These are phyloP conservation scores for Brassicogethes aeneus DNA, from an alignment of 2,888 invertebrate genomes.

Conservation along the genomic window DNA sequence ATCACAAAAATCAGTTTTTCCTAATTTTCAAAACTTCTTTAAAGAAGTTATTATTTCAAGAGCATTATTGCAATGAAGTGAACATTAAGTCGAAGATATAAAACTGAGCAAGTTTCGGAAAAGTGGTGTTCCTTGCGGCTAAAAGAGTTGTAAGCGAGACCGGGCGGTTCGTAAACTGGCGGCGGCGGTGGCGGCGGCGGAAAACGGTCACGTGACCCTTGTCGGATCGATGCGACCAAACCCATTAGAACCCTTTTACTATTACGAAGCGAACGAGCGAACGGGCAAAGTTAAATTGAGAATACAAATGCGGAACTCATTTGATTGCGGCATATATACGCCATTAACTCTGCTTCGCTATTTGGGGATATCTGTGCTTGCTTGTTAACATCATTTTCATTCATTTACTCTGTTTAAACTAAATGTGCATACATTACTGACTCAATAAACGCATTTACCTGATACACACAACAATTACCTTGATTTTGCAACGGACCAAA, in stretches of 20 bases:
- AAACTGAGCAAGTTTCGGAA: too few species aligned
- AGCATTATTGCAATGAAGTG: too few species aligned
- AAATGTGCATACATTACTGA: background rate
- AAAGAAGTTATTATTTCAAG: too few species aligned
- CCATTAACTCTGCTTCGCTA: conserved; percentile 13
- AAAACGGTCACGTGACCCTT: conserved; percentile 16
- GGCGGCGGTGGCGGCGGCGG: background rate
- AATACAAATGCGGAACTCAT: conserved; percentile 20
- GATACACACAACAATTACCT: too few species aligned
- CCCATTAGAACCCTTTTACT: conserved; percentile 20
- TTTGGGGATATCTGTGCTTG: conserved; percentile 5
- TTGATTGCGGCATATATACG: conserved; percentile 18
- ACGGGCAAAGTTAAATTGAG: conserved; percentile 18
- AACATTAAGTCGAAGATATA: too few species aligned
- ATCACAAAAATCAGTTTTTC: too few species aligned
- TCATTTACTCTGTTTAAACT: background rate
- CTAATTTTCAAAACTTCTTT: too few species aligned
- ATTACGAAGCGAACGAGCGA: conserved; percentile 5
- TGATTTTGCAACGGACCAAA: too few species aligned
- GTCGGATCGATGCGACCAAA: conserved; percentile 16
- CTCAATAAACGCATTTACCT: background rate
- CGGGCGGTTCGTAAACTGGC: too few species aligned
- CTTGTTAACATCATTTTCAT: conserved; percentile 3
- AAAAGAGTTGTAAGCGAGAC: too few species aligned
- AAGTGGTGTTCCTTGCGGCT: too few species aligned